Evolutionary conservation across 2,797 vertebrate genomes (phyloP).

Genomic region (Allobates femoralis): DNA sequence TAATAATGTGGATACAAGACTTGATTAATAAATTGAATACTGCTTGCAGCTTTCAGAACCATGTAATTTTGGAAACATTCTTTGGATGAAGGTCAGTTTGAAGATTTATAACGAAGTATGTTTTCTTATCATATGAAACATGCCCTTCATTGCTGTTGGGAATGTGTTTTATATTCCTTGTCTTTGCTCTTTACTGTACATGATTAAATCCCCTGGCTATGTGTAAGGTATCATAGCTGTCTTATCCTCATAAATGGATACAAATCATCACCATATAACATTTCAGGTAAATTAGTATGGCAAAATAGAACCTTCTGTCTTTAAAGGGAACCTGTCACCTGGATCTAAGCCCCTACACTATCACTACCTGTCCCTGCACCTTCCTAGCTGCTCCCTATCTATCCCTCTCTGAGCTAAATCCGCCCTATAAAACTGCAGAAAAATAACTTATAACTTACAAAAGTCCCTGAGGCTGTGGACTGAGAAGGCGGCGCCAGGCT

Average conservation of each 20-base stretch:
- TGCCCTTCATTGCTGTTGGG: neutral
- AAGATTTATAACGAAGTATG: neutral
- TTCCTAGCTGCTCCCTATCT: no score
- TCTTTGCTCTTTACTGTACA: slow-evolving; percentile 20
- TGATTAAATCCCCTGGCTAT: neutral
- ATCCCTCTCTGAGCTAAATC: no score
- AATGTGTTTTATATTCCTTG: neutral
- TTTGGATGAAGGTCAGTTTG: slow-evolving; percentile 1
- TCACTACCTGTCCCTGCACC: no score
- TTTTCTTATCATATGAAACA: neutral
- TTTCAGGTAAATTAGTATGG: neutral
- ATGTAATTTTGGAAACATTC: neutral
- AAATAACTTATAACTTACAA: no score
- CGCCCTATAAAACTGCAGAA: no score
- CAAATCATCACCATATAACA: neutral
- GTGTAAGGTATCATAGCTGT: neutral
- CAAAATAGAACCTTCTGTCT: neutral
- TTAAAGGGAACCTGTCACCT: no score
- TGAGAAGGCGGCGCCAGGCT: no score
- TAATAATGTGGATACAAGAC: neutral
- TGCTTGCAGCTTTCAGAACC: neutral
- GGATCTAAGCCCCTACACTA: no score
- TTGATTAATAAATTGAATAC: neutral
- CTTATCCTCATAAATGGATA: neutral
- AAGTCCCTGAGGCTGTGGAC: no score